Conservation (phyloP, 2,113 vertebrate genomes). For the Mormoops blainvillei region DNA sequence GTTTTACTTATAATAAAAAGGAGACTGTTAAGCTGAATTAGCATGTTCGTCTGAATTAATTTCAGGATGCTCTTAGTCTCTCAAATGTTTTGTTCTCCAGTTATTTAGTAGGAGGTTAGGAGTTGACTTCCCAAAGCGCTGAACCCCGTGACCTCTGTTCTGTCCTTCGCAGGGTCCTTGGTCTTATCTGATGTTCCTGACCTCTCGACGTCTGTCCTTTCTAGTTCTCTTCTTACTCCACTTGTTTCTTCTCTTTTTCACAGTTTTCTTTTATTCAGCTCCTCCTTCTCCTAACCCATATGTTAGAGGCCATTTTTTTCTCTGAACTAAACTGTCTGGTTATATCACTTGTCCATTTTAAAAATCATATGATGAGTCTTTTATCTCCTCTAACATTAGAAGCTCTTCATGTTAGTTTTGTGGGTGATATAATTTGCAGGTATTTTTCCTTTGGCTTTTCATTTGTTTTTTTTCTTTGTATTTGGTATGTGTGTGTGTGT, state of each 20-base stretch:
- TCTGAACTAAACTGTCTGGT: background rate
- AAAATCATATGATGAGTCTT: background rate
- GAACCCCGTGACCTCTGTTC: background rate
- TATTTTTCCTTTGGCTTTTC: background rate
- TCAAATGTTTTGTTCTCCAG: background rate
- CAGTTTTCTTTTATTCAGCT: background rate
- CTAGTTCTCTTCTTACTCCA: background rate
- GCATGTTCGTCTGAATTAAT: background rate
- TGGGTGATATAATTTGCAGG: background rate
- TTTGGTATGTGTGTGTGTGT: background rate
- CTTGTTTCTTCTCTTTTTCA: background rate
- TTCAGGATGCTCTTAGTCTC: background rate
- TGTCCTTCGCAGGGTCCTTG: background rate
- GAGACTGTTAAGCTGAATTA: background rate
- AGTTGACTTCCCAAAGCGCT: background rate
- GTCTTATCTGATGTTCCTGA: background rate
- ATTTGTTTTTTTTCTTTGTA: background rate
- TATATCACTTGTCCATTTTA: background rate
- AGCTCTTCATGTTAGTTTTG: background rate
- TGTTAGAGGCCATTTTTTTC: background rate
- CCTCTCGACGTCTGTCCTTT: background rate
- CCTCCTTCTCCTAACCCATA: background rate
- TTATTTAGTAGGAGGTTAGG: background rate
- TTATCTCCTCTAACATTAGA: constrained; percentile 3
- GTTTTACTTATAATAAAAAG: background rate